A percentile compares a stretch with the other conserved stretches of the same genome.
These are phyloP conservation scores for Euglossa dilemma DNA, from an alignment of 1,140 invertebrate genomes.

Conservation along the genomic window DNA sequence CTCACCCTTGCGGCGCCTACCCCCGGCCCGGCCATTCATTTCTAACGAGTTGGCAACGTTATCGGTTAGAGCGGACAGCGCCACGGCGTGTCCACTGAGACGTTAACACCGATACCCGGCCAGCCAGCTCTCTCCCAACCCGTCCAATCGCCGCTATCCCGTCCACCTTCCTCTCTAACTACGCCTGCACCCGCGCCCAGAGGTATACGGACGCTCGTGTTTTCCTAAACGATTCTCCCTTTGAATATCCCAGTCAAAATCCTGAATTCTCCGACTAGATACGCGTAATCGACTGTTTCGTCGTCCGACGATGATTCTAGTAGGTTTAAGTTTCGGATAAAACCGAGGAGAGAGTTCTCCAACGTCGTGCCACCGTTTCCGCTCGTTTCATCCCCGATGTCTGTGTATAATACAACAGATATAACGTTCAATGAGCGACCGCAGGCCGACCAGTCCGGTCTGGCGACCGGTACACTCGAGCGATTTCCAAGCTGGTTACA, in stretches of 20 bases:
- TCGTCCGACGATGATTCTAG: too few relatives aligned
- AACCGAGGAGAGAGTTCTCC: too few relatives aligned
- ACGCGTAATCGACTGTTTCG: too few relatives aligned
- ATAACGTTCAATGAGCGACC: conserved; percentile 70
- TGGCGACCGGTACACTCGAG: conserved; percentile 47
- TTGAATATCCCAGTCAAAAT: too few relatives aligned
- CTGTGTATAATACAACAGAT: conserved; percentile 63
- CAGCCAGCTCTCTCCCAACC: conserved; percentile 28
- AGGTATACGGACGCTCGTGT: too few relatives aligned
- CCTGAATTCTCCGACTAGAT: too few relatives aligned
- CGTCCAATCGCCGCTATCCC: conserved; percentile 38
- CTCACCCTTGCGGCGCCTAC: conserved; percentile 37
- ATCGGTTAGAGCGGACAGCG: conserved; percentile 70
- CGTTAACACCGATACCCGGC: conserved; percentile 76
- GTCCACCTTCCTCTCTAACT: too few relatives aligned
- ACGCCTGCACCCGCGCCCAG: too few relatives aligned
- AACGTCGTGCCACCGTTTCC: neutral
- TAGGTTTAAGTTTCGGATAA: too few relatives aligned
- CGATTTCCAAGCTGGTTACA: conserved; percentile 72
- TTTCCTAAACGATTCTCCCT: too few relatives aligned
- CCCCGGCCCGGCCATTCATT: conserved; percentile 63
- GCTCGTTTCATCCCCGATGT: neutral
- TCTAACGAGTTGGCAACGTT: conserved; percentile 77
- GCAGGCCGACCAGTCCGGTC: conserved; percentile 43
- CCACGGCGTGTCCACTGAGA: conserved; percentile 71